A percentile compares a stretch with the other conserved stretches of the same genome.
These are phyloP conservation scores for Ichneumoninae sp. DNA, from an alignment of 2,888 invertebrate species.

Conservation along the genomic window DNA sequence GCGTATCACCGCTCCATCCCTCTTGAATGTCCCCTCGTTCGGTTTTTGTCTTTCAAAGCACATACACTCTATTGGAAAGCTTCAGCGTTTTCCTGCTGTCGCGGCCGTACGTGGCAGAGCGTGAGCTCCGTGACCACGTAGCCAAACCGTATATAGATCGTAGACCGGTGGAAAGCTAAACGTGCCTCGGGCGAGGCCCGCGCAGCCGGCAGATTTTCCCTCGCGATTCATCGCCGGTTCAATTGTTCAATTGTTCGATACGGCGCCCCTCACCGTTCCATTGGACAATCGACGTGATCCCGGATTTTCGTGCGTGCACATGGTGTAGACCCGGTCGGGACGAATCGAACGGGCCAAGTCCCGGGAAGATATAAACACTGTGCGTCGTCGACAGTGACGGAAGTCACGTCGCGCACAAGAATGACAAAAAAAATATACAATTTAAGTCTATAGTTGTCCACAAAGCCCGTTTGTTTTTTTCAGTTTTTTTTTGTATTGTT, in stretches of 20 bases:
- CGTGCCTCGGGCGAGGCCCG: slow-evolving; percentile 50
- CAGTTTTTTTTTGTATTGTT: neutral
- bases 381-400: slow-evolving; percentile 7
- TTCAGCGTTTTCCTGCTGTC: slow-evolving; percentile 44
- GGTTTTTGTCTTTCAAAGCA: slow-evolving; percentile 13
- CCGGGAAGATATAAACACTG: slow-evolving; percentile 25
- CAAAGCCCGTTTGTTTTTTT: neutral
- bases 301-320: slow-evolving; percentile 63
- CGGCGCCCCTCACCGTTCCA: slow-evolving; percentile 56
- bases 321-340: slow-evolving; percentile 23
- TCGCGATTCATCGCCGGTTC: slow-evolving; percentile 62
- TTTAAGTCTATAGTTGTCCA: neutral
- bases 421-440: neutral
- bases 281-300: slow-evolving; percentile 66
- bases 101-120: slow-evolving; percentile 39
- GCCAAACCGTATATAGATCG: slow-evolving; percentile 39
- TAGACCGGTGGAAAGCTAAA: slow-evolving; percentile 50
- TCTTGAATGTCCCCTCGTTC: neutral
- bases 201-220: slow-evolving; percentile 16
- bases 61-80: slow-evolving; percentile 20
- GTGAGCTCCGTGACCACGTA: slow-evolving; percentile 35
- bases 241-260: slow-evolving; percentile 64
- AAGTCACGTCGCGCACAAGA: neutral
- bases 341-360: slow-evolving; percentile 5
- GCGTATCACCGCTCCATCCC: neutral